Conservation (phyloP, 2,113 vertebrate species). For the Calidris pugnax region DNA sequence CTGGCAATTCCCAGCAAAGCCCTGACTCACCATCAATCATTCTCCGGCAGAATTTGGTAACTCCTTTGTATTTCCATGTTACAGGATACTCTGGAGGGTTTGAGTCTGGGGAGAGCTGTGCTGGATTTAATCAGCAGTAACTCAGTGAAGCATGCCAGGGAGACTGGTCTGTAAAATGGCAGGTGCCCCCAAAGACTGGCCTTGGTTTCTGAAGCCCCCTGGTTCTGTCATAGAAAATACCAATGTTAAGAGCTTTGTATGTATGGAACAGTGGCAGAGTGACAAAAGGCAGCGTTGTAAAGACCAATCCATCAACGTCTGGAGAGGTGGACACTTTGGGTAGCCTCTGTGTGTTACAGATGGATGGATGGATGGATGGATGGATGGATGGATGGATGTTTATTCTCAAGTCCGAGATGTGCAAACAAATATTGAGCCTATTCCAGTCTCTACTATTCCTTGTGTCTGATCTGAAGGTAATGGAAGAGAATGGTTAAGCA, state of each 20-base stretch:
- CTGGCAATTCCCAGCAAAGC: neutral
- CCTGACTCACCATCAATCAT: neutral
- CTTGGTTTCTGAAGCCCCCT: neutral
- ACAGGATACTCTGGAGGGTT: neutral
- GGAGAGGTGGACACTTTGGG: neutral
- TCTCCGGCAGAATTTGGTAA: neutral
- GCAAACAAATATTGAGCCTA: neutral
- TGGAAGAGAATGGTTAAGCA: neutral
- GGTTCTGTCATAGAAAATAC: neutral
- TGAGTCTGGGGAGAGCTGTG: neutral
- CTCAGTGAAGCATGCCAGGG: neutral
- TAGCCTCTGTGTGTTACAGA: neutral
- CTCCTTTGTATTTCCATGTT: neutral
- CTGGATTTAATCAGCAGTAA: neutral
- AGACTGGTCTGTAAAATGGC: neutral
- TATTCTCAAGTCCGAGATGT: neutral
- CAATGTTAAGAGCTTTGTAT: neutral
- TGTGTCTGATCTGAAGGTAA: neutral
- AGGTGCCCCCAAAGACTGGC: neutral
- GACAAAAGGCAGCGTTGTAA: neutral
- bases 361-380: neutral
- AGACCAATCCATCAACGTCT: fast-evolving
- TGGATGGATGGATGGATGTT: neutral
- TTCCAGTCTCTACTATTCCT: neutral
- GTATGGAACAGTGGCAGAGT: neutral